Conservation (phyloP, 2,888 invertebrate genomes). For the Choreutis nemorana region DNA sequence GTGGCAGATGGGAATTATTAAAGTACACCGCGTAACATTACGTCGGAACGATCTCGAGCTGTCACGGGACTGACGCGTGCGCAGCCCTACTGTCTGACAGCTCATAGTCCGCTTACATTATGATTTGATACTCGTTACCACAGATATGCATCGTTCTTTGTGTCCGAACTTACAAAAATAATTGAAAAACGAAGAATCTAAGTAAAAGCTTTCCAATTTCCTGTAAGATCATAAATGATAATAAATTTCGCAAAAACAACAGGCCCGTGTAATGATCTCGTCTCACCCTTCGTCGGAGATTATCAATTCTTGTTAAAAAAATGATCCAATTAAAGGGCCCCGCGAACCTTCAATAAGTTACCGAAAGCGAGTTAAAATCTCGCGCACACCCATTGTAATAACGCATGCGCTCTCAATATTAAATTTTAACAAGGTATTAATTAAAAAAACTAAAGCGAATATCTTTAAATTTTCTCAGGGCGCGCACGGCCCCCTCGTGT, state of each 20-base stretch:
- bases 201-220: too few relatives aligned
- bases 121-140: too few relatives aligned
- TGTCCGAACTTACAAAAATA: too few relatives aligned
- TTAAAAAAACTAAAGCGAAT: slow-evolving; percentile 67
- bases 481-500: slow-evolving; percentile 48
- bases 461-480: slow-evolving; percentile 63
- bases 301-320: slow-evolving; percentile 60
- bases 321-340: slow-evolving; percentile 57
- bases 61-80: slow-evolving; percentile 42
- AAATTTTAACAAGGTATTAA: slow-evolving; percentile 68
- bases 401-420: slow-evolving; percentile 63
- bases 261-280: slow-evolving; percentile 29
- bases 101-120: not conserved
- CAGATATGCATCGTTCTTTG: too few relatives aligned
- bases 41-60: slow-evolving; percentile 43
- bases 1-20: slow-evolving; percentile 30
- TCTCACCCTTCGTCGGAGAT: slow-evolving; percentile 39
- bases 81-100: slow-evolving; percentile 33
- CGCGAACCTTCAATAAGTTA: slow-evolving; percentile 53
- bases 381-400: slow-evolving; percentile 64
- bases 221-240: too few relatives aligned
- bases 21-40: slow-evolving; percentile 47
- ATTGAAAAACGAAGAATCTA: too few relatives aligned
- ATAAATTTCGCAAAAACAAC: slow-evolving; percentile 29
- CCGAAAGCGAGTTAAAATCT: slow-evolving; percentile 57